These are phyloP conservation scores for Philopotamus ludificatus DNA, from an alignment of 1,140 invertebrate species.

Conservation along the genomic window DNA sequence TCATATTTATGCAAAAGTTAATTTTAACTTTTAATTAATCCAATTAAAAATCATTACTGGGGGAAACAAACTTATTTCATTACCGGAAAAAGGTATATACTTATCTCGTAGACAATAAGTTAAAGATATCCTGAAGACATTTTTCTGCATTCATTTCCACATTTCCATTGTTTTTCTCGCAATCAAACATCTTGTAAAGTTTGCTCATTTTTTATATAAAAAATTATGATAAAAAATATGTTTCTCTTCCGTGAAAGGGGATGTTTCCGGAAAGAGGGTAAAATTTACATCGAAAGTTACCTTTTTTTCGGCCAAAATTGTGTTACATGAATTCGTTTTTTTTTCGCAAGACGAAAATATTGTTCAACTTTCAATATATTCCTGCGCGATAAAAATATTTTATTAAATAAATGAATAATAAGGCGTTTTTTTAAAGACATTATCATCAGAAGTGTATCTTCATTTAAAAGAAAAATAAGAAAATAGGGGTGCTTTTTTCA, in stretches of 20 bases:
- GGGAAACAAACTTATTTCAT: conserved; percentile 11
- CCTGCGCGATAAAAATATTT: not conserved
- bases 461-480: no score
- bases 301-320: not conserved
- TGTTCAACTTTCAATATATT: not conserved
- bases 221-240: conserved; percentile 26
- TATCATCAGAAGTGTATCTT: no score
- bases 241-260: conserved; percentile 1
- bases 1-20: not conserved
- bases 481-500: no score
- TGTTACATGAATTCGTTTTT: not conserved
- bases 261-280: conserved; percentile 1
- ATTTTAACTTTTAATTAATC: not conserved
- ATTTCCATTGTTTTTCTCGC: conserved; percentile 21
- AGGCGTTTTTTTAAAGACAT: no score
- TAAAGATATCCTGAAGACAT: not conserved
- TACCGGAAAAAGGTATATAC: not conserved
- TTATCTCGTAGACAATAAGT: conserved; percentile 20
- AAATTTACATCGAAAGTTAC: conserved; percentile 7
- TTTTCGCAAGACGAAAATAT: not conserved
- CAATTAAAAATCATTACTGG: not conserved
- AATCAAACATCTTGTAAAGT: conserved; percentile 20
- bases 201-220: conserved; percentile 18
- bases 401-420: not conserved
- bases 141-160: conserved; percentile 14